Evolutionary conservation across 2,113 vertebrate species (phyloP).

Genomic region (Dermatemys mawii): DNA sequence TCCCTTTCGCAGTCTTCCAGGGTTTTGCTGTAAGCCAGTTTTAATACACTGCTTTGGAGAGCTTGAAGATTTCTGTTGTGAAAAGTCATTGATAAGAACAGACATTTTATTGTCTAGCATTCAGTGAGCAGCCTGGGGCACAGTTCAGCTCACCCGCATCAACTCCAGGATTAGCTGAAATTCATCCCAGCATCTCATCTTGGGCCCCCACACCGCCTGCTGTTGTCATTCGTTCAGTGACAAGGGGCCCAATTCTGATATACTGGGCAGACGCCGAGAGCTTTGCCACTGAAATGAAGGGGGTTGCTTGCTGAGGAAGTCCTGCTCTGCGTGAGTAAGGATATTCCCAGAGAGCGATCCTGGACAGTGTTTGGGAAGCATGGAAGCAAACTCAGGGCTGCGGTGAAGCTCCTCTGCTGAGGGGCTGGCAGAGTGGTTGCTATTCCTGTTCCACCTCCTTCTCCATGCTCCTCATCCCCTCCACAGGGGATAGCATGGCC

Average conservation of each 20-base stretch:
- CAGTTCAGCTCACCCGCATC: not conserved
- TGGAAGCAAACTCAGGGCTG: not conserved
- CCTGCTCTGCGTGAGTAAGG: fast-evolving
- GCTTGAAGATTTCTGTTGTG: not conserved
- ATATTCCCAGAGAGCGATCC: not conserved
- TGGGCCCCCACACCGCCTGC: not conserved
- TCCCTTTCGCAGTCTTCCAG: not conserved
- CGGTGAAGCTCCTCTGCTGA: not conserved
- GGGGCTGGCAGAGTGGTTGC: fast-evolving
- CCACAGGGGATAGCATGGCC: not conserved
- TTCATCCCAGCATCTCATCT: not conserved
- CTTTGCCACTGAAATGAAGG: not conserved
- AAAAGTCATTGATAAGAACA: not conserved
- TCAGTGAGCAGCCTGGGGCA: not conserved
- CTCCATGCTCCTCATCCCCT: not conserved
- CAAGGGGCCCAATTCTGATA: not conserved
- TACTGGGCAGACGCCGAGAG: not conserved
- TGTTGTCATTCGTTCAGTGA: not conserved
- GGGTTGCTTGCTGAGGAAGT: not conserved
- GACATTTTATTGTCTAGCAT: not conserved
- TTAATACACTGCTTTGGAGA: not conserved
- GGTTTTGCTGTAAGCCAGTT: constrained; percentile 25
- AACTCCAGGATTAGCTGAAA: not conserved
- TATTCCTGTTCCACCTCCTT: not conserved
- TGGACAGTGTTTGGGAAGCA: fast-evolving